Evolutionary conservation across 1,140 invertebrate genomes (phyloP), one percentile per base, ranked within the genome.

Genomic region (Lutraria rhynchaena): DNA sequence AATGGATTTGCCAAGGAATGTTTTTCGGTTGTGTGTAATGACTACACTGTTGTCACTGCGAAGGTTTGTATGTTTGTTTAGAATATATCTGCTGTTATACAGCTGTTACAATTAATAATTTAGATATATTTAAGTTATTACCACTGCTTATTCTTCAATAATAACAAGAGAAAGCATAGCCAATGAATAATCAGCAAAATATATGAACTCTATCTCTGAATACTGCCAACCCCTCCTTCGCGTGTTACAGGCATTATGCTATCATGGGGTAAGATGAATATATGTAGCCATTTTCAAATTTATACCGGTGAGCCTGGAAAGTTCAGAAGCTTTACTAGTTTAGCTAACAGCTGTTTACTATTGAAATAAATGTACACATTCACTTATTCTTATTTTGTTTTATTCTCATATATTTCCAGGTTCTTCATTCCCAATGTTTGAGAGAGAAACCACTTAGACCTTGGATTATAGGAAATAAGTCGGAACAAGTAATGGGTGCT

Each of bases 341-440:
- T 49, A 49, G 11, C n/a, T 11, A 49, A n/a, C 11, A 49, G 46
- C n/a, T n/a, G n/a, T n/a, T n/a, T n/a, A n/a, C n/a, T n/a, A n/a
- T n/a, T 22, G 17, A 13, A 13, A 9, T 57, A 27, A 9, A 22
- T 57, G 7, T 13, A 9, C 17, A 22, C 9, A 57, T 13, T 57
- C 24, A 57, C 22, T 22, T 13, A 13, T 22, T 57, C 22, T 57
- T 27, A 22, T 22, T 57, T 22, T 7, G 24, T 57, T 57, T 7
- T 57, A 57, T 63, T 33, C 33, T 13, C 15, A 63, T 29, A 11
- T 31, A 4, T 27, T 67, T 67, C 9, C 31, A 57, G 71, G 57
- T 75, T 9, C 55, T 60, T 3, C 37, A 75, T 75, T 61, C 53
- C 3, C 71, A 75, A 22, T n/a, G 35, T 3, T 11, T 75, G 53